Evolutionary conservation across 2,113 vertebrate genomes (phyloP).

Genomic region (Gila orcuttii): DNA sequence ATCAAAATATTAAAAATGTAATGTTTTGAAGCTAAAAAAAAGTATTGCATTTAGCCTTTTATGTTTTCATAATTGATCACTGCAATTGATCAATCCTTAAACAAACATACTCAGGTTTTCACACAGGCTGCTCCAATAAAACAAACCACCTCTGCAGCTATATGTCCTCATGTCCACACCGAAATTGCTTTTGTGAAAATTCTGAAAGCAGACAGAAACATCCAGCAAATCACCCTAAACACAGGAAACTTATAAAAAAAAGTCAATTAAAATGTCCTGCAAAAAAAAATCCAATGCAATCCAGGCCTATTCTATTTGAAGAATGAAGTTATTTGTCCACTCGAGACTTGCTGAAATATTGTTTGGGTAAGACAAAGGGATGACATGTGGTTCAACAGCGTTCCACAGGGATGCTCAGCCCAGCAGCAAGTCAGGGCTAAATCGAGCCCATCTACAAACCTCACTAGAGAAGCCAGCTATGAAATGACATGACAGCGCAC

Average conservation of each 20-base stretch:
- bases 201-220: background rate
- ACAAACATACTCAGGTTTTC: background rate
- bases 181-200: background rate
- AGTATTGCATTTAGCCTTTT: background rate
- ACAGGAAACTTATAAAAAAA: background rate
- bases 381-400: constrained; percentile 14
- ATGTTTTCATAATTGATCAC: background rate
- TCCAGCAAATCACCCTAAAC: background rate
- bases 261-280: background rate
- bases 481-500: constrained; percentile 43
- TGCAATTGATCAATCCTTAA: background rate
- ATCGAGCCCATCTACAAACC: constrained; percentile 38
- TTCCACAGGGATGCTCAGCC: constrained; percentile 19
- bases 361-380: background rate
- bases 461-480: constrained; percentile 34
- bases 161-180: background rate
- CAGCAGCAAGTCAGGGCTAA: constrained; percentile 32
- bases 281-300: background rate
- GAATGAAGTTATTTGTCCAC: constrained; percentile 4
- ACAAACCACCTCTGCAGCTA: background rate
- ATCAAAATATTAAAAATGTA: background rate
- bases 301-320: background rate
- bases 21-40: background rate
- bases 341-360: background rate
- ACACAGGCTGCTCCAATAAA: background rate